Evolutionary conservation across 2,113 vertebrate species (phyloP).

Genomic region (Saccopteryx bilineata): DNA sequence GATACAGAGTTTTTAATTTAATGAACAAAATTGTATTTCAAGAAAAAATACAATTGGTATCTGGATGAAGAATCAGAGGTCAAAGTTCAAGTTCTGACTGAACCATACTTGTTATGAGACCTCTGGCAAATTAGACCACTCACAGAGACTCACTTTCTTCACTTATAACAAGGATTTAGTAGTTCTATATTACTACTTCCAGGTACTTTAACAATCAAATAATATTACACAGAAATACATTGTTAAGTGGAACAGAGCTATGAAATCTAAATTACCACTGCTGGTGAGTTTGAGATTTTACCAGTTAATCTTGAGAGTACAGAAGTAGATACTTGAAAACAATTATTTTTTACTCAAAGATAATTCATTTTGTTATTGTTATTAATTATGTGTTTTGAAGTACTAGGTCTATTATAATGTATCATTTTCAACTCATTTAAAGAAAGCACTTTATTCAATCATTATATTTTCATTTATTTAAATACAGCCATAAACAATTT

Average conservation of each 20-base stretch:
- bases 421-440: conserved; percentile 57
- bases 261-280: not conserved
- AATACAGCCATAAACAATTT: conserved; percentile 70
- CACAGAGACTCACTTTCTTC: not conserved
- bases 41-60: not conserved
- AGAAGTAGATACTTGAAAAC: conserved; percentile 60
- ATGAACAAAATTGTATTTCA: not conserved
- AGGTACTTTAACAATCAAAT: not conserved
- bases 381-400: conserved; percentile 54
- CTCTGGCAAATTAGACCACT: not conserved
- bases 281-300: not conserved
- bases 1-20: not conserved
- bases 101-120: not conserved
- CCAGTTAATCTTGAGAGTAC: not conserved
- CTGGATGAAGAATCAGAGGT: not conserved
- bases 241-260: not conserved
- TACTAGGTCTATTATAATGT: not conserved
- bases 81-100: not conserved
- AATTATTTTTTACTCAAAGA: not conserved
- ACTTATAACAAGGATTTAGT: not conserved
- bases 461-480: conserved; percentile 76
- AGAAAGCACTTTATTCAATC: conserved; percentile 54
- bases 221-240: not conserved
- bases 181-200: not conserved
- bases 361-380: conserved; percentile 63